Conservation (phyloP, 2,797 vertebrate genomes). For the Fratercula arctica region DNA sequence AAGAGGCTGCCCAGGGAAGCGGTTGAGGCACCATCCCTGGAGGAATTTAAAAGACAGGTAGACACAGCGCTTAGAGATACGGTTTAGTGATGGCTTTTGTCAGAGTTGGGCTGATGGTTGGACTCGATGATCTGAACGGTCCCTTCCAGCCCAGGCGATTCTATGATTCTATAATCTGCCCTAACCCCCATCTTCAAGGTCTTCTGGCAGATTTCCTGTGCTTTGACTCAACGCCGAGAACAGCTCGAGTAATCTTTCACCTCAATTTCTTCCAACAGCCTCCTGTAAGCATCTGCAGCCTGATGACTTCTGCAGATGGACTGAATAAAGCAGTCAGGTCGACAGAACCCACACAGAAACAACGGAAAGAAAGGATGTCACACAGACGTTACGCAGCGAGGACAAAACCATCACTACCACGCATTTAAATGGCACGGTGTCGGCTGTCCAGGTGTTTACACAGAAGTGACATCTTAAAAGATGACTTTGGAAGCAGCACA, state of each 20-base stretch:
- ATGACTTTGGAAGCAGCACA: background rate
- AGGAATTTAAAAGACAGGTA: too few species aligned
- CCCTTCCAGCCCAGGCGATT: too few species aligned
- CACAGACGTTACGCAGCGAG: accelerated
- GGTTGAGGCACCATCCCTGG: too few species aligned
- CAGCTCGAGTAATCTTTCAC: background rate
- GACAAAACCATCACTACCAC: accelerated
- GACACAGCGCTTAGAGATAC: too few species aligned
- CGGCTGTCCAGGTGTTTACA: background rate
- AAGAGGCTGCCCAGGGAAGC: too few species aligned
- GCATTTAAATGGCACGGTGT: accelerated
- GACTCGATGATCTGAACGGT: too few species aligned
- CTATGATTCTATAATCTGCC: background rate
- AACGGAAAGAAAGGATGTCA: background rate
- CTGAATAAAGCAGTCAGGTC: background rate
- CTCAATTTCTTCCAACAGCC: background rate
- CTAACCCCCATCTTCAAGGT: background rate
- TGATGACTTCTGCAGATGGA: conserved; percentile 47
- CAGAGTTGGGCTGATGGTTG: too few species aligned
- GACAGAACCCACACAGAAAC: background rate
- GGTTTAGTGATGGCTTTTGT: too few species aligned
- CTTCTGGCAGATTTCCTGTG: background rate
- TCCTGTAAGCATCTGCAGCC: conserved; percentile 8
- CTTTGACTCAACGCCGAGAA: background rate
- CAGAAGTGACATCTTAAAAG: background rate